Base-by-base conservation (phyloP, 2,113 vertebrate species). In the Limnothrissa miodon region DNA sequence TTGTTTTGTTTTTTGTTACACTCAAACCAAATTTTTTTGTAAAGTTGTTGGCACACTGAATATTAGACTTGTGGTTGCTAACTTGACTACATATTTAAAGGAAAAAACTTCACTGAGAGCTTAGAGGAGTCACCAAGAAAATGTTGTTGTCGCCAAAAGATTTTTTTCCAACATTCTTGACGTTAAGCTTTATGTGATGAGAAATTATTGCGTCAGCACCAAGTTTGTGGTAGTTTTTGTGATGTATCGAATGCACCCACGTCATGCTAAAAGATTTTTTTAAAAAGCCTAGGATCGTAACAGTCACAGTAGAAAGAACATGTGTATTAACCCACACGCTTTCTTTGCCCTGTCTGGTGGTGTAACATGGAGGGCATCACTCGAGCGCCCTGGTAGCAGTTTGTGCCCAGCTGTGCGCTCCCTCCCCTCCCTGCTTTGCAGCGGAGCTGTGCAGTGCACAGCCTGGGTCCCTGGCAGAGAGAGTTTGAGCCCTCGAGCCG, bases 1-100 rank as follows among this genome's bases (percentile, higher is more conserved):
- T 82, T 78, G 44, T 59, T 84, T 79, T 85, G 78, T 36, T 4
- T 56, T 82, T 70, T 23, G 15, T 51, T 88, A 87, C 84, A 85
- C 87, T 86, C 78, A 79, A 85, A 88, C 85, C 82, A 84, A 85
- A 89, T 81, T 87, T 62, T 59, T 87, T 89, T 89, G 87, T 84
- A 85, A 89, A 85, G 85, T 85, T 89, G 87, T 89, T 89, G 86
- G 87, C 86, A 87, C 87, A 89, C 87, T 89, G 84, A 89, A 89
- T 84, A 87, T 33, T 89, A 89, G 84, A 89, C 87, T 89, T 89
- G 85, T 81, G 81, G 87, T 87, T 82, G 87, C 87, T 88, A 85
- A 87, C 87, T 87, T 87, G 84, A 88, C 87, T 13, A 85, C 29
- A 89, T 87, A 85, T 84, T 87, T 89, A 81, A 78, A 88, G 81